Evolutionary conservation across 2,888 invertebrate genomes (phyloP).

Genomic region (Machimus rusticus): DNA sequence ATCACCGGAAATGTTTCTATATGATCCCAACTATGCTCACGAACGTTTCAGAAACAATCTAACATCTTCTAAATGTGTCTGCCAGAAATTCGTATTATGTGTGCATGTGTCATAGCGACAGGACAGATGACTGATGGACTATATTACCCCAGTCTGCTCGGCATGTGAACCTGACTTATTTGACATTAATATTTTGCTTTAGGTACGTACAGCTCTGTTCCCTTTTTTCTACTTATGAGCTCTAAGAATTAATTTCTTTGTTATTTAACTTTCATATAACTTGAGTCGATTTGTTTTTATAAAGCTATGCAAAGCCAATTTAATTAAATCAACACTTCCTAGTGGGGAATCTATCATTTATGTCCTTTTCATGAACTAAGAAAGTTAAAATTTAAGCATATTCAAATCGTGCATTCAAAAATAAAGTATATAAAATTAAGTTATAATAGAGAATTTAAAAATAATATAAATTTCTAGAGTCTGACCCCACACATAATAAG

Average conservation of each 20-base stretch:
- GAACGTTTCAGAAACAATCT: background rate
- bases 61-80: background rate
- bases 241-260: background rate
- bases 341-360: no score
- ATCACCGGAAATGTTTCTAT: background rate
- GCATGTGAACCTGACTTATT: background rate
- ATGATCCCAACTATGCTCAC: background rate
- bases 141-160: background rate
- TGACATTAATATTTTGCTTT: background rate
- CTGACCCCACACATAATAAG: no score
- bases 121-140: background rate
- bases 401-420: no score
- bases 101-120: background rate
- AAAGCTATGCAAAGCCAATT: background rate
- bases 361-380: no score
- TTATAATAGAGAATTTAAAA: no score
- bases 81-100: background rate
- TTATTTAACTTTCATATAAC: background rate
- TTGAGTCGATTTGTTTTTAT: background rate
- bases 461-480: no score
- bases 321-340: background rate
- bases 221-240: background rate
- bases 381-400: no score
- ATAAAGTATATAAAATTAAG: no score
- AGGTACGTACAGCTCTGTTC: background rate